Evolutionary conservation across 2,797 vertebrate species (phyloP).

Genomic region (Pseudotriccus pelzelni): DNA sequence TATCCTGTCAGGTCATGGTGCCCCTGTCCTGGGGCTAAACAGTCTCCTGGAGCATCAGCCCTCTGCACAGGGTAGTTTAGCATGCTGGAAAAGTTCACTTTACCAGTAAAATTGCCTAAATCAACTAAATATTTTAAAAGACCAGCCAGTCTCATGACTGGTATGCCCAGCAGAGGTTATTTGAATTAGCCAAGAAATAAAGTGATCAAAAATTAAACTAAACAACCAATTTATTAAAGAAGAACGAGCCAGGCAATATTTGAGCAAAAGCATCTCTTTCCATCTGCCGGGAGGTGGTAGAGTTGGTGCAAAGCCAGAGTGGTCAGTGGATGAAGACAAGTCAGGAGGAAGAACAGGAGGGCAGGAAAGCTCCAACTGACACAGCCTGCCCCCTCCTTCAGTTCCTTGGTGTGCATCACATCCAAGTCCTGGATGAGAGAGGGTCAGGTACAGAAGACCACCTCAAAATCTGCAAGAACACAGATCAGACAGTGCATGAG

Average conservation of each 20-base stretch:
- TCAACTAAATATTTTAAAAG: neutral
- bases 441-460: neutral
- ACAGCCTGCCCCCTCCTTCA: neutral
- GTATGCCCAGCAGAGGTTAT: neutral
- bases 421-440: neutral
- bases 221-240: neutral
- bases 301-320: neutral
- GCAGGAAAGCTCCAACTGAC: neutral
- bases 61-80: neutral
- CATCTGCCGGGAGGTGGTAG: neutral
- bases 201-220: neutral
- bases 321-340: neutral
- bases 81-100: constrained; percentile 29
- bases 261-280: neutral
- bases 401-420: neutral
- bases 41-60: neutral
- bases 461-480: neutral
- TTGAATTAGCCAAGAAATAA: neutral
- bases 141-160: neutral
- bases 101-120: constrained; percentile 45
- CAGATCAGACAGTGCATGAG: neutral
- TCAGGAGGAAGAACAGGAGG: neutral
- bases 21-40: neutral
- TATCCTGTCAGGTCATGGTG: accelerated
- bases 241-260: accelerated